A percentile compares a stretch with the other conserved stretches of the same genome.
Conservation (phyloP, 2,888 invertebrate genomes). For the Noctua comes region DNA sequence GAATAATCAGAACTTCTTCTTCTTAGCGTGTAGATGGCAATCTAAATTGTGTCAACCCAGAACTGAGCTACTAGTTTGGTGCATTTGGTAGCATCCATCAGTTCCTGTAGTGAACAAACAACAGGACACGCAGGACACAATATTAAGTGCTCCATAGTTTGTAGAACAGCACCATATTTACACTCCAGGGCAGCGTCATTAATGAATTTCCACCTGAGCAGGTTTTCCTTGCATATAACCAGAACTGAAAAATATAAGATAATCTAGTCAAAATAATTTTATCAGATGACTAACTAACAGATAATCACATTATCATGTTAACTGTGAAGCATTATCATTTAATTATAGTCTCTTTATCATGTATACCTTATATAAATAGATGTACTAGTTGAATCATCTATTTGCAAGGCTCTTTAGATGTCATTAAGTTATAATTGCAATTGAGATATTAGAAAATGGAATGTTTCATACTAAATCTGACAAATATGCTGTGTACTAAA, state of each 20-base stretch:
- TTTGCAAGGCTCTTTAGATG: constrained; percentile 2
- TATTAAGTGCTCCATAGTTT: too few relatives aligned
- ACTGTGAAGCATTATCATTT: constrained; percentile 10
- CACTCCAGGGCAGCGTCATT: too few relatives aligned
- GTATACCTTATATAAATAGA: background rate
- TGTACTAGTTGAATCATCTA: background rate
- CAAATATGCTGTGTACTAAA: background rate
- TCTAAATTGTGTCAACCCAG: too few relatives aligned
- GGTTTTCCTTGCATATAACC: too few relatives aligned
- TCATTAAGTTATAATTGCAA: constrained; percentile 1
- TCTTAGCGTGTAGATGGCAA: too few relatives aligned
- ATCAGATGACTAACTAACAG: background rate
- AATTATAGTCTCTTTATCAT: constrained; percentile 27
- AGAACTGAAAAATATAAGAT: background rate
- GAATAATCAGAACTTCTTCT: too few relatives aligned
- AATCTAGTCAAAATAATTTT: background rate
- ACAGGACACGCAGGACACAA: too few relatives aligned
- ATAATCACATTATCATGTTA: constrained; percentile 17
- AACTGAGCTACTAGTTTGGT: too few relatives aligned
- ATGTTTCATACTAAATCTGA: background rate
- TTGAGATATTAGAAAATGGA: background rate
- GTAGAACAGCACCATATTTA: too few relatives aligned
- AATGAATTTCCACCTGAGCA: too few relatives aligned
- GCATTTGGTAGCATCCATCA: too few relatives aligned
- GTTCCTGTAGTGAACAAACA: too few relatives aligned